Conservation (phyloP, 2,797 vertebrate species). For the Anisognathus igniventris region DNA sequence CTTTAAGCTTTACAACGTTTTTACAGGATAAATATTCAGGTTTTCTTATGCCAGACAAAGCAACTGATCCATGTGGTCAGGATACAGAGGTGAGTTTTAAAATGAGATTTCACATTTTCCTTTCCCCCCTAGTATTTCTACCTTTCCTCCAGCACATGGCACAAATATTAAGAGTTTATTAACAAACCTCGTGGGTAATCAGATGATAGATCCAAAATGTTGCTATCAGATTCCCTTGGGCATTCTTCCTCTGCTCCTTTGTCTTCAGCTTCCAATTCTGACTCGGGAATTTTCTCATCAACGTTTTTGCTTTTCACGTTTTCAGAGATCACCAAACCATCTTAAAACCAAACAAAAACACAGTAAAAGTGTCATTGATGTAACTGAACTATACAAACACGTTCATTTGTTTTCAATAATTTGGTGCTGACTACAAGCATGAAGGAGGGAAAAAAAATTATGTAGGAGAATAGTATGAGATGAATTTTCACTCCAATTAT, state of each 20-base stretch:
- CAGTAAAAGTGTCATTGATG: neutral
- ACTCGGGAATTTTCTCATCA: neutral
- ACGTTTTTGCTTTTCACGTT: neutral
- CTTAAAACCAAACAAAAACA: neutral
- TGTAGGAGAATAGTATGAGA: neutral
- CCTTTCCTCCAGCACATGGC: neutral
- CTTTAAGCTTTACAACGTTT: neutral
- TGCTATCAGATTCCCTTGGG: constrained; percentile 12
- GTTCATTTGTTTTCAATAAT: neutral
- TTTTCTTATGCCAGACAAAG: neutral
- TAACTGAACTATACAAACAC: neutral
- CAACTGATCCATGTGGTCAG: neutral
- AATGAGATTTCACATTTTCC: neutral
- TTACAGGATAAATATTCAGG: neutral
- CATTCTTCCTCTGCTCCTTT: constrained; percentile 15
- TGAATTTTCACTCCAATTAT: neutral
- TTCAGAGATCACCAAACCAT: constrained; percentile 15
- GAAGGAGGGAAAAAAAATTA: neutral
- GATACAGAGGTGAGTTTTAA: neutral
- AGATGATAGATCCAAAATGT: constrained; percentile 44
- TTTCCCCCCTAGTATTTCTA: neutral
- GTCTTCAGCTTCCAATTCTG: constrained; percentile 39
- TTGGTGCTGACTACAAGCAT: neutral
- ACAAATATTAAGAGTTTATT: neutral
- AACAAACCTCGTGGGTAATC: constrained; percentile 59